Evolutionary conservation across 2,888 invertebrate genomes (phyloP), one percentile per base, ranked within the genome.

Genomic region (Amphipoea lucens): DNA sequence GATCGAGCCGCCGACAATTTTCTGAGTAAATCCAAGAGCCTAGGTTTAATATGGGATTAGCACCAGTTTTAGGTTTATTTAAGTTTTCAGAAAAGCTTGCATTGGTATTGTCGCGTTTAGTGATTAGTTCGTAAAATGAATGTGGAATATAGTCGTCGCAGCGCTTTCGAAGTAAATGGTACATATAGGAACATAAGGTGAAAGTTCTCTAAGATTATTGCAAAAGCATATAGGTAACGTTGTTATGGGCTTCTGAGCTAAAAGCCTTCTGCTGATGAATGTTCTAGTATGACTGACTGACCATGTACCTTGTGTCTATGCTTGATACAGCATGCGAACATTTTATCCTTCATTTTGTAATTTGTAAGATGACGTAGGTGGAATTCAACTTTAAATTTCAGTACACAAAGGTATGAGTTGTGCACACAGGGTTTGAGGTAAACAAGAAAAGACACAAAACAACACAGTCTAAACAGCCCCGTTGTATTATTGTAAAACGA

Each of bases 151-250:
- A 60, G 51, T 42, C 36, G 42, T 77, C 5, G 66, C 36, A 20
- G 74, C 85, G 82, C 74, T 40, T 51, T 67, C 65, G 67, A 83
- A 84, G 82, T 89, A 67, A 83, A 78, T 79, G 82, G 80, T 81
- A 85, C 78, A 80, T 74, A 66, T 88, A 91, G 90, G 90, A 91
- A 91, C 90, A 88, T 88, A 81, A 83, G 83, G 75, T 83, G 82
- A 86, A 84, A 83, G 74, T 81, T 81, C 74, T 78, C 79, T 84
- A 87, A 87, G 74, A 83, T 76, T 74, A 88, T 85, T 88, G 85
- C 88, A 88, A 82, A 87, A 88, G 90, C 85, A 84, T 73, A 36
- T 76, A 84, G 86, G 89, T 90, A 88, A 90, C 89, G 82, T 87
- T 81, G 63, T 83, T 73, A 69, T 51, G 48, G 76, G 74, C 71